Evolutionary conservation across 1,140 invertebrate genomes (phyloP).

Genomic region (Bombus confusus): DNA sequence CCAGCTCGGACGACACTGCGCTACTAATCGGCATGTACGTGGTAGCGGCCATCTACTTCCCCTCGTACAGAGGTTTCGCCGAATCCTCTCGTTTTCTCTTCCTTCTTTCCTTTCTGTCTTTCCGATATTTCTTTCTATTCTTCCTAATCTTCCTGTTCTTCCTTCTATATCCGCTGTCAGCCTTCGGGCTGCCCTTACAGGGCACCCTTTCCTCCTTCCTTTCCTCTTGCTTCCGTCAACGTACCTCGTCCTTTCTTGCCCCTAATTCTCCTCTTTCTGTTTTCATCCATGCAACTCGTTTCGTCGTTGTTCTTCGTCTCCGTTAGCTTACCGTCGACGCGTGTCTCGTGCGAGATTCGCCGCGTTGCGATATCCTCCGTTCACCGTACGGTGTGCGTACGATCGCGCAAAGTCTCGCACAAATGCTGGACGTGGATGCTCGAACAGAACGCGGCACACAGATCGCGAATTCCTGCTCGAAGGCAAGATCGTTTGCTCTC

Average conservation of each 20-base stretch:
- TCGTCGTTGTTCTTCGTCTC: background rate
- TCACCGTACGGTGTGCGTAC: no score
- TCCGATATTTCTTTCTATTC: background rate
- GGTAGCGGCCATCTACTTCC: conserved; percentile 89
- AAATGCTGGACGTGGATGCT: fast-evolving
- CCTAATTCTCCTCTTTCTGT: conserved; percentile 4
- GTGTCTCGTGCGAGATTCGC: fast-evolving
- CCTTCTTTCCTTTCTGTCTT: background rate
- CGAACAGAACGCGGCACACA: background rate
- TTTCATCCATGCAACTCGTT: background rate
- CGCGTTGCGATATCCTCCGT: background rate
- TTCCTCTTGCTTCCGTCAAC: no score
- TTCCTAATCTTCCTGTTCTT: background rate
- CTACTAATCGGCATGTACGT: conserved; percentile 92
- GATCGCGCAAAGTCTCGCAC: background rate
- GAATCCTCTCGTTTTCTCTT: conserved; percentile 21
- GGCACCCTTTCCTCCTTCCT: background rate
- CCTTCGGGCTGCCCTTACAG: background rate
- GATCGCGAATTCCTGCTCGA: background rate
- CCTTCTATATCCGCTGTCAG: no score
- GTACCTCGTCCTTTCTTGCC: background rate
- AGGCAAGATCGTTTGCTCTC: no score
- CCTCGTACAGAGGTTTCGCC: conserved; percentile 63
- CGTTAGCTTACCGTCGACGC: no score
- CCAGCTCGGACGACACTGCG: conserved; percentile 88